These are phyloP conservation scores for Melanaphis sacchari DNA, from an alignment of 1,140 invertebrate species.

Conservation along the genomic window DNA sequence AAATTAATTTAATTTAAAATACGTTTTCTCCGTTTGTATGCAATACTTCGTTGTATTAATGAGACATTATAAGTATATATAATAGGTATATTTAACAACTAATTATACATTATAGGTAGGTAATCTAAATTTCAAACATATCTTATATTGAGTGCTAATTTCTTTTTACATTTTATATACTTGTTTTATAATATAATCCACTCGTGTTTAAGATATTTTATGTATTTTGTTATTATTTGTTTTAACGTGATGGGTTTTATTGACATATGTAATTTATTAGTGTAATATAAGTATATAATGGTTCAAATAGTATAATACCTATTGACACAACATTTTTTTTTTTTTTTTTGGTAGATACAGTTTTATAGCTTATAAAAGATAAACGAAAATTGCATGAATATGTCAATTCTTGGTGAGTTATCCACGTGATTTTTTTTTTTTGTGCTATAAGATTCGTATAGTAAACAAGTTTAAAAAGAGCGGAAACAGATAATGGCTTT, in stretches of 20 bases:
- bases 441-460: neutral
- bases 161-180: neutral
- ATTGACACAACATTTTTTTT: neutral
- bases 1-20: neutral
- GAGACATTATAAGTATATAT: no score
- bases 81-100: neutral
- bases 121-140: neutral
- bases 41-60: neutral
- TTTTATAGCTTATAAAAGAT: neutral
- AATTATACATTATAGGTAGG: neutral
- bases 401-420: neutral
- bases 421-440: neutral
- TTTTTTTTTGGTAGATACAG: neutral
- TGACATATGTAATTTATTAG: neutral
- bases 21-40: neutral
- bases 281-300: neutral
- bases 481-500: no score
- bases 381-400: neutral
- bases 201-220: neutral
- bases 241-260: neutral
- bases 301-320: neutral
- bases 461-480: neutral
- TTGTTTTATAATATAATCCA: neutral
- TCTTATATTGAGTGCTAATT: no score
- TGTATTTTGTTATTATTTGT: neutral